These are phyloP conservation scores for Trichosurus vulpecula DNA, from an alignment of 2,797 vertebrate genomes.

Conservation along the genomic window DNA sequence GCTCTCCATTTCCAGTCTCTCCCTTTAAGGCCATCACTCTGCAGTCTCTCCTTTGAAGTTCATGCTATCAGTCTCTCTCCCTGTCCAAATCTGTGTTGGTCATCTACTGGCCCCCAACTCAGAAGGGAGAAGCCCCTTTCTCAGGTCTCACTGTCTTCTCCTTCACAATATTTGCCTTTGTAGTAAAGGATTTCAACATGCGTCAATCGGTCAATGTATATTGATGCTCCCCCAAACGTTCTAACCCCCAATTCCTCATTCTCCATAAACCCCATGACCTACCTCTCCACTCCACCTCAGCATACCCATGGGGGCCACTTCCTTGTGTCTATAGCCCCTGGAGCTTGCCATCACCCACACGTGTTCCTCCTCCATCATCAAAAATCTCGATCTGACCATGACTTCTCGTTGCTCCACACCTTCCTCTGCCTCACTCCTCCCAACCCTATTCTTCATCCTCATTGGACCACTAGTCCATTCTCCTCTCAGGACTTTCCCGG, in stretches of 20 bases:
- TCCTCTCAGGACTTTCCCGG: not conserved
- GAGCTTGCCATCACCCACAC: not conserved
- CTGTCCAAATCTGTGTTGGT: not conserved
- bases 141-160: not conserved
- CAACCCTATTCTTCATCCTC: not conserved
- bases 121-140: not conserved
- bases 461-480: no score
- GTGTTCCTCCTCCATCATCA: not conserved
- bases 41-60: not conserved
- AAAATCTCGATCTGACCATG: not conserved
- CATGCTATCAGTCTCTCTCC: no score
- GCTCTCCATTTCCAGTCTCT: not conserved
- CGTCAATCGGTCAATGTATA: not conserved
- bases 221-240: not conserved
- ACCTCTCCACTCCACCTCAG: not conserved
- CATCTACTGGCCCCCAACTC: not conserved
- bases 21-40: not conserved
- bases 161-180: not conserved
- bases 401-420: not conserved
- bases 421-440: not conserved
- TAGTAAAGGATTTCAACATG: not conserved
- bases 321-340: not conserved
- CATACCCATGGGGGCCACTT: not conserved
- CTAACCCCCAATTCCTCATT: not conserved
- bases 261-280: not conserved